Evolutionary conservation across 1,140 invertebrate genomes (phyloP).

Genomic region (Scaptodrosophila lebanonensis): DNA sequence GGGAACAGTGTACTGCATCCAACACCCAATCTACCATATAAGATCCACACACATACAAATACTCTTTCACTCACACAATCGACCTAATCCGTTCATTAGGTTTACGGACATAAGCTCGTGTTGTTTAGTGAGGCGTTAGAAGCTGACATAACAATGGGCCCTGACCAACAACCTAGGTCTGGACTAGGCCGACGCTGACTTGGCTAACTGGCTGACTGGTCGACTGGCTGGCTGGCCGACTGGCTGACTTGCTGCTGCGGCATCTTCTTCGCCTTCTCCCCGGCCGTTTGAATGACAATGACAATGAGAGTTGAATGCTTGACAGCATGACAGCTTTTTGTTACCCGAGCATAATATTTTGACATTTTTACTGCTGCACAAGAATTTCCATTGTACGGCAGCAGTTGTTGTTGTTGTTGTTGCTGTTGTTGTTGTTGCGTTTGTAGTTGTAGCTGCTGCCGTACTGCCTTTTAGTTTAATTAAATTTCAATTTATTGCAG

Average conservation of each 20-base stretch:
- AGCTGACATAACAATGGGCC: conserved; percentile 52
- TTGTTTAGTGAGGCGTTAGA: conserved; percentile 74
- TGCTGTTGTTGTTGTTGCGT: no score
- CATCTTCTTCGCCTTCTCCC: no score
- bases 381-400: conserved; percentile 48
- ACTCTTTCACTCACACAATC: conserved; percentile 26
- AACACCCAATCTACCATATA: conserved; percentile 34
- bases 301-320: conserved; percentile 52
- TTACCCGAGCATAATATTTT: conserved; percentile 59
- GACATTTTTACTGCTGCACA: conserved; percentile 63
- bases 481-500: conserved; percentile 71
- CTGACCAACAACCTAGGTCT: neutral
- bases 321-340: conserved; percentile 64
- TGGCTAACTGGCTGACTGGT: neutral
- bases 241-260: no score
- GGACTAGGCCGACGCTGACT: neutral
- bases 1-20: neutral
- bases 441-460: conserved; percentile 1
- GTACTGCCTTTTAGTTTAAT: conserved; percentile 59
- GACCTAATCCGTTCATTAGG: conserved; percentile 73
- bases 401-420: conserved; percentile 4
- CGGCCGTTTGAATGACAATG: conserved; percentile 37
- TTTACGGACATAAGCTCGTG: conserved; percentile 69
- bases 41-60: conserved; percentile 31
- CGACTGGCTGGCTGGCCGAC: neutral